Evolutionary conservation across 2,888 invertebrate genomes (phyloP).

Genomic region (Rapana venosa): DNA sequence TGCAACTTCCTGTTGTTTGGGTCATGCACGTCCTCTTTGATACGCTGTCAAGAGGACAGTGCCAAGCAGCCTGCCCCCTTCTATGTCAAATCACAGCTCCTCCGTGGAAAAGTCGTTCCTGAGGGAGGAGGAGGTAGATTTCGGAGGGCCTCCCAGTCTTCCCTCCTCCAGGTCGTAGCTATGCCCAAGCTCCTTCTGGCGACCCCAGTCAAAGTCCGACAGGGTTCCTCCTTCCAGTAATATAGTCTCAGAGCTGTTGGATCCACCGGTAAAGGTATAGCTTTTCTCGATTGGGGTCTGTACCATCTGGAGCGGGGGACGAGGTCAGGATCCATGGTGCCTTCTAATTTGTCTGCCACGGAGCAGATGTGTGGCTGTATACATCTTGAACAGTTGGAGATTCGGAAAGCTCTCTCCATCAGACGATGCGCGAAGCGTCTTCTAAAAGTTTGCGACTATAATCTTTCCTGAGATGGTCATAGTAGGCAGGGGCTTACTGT

Average conservation of each 20-base stretch:
- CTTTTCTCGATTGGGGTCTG: constrained; percentile 56
- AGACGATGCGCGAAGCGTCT: constrained; percentile 44
- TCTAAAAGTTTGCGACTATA: constrained; percentile 34
- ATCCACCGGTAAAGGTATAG: constrained; percentile 58
- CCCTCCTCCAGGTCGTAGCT: constrained; percentile 8
- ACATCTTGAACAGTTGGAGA: constrained; percentile 51
- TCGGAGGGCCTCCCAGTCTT: constrained; percentile 42
- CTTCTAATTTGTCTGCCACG: constrained; percentile 58
- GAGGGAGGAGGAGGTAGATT: constrained; percentile 25
- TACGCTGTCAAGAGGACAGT: constrained; percentile 34
- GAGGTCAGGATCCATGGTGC: constrained; percentile 21
- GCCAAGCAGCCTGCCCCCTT: constrained; percentile 51
- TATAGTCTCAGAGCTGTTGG: constrained; percentile 54
- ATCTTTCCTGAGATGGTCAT: constrained; percentile 46
- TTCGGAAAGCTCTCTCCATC: not conserved
- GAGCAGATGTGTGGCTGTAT: constrained; percentile 51
- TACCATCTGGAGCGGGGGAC: not conserved
- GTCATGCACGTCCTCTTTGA: constrained; percentile 49
- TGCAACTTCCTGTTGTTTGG: constrained; percentile 42
- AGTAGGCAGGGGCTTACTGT: constrained; percentile 36
- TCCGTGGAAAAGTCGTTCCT: constrained; percentile 23
- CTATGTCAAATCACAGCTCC: constrained; percentile 38
- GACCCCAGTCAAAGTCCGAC: constrained; percentile 59
- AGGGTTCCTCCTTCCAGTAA: constrained; percentile 56
- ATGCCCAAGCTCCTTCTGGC: constrained; percentile 54